phyloP scores from a whole-genome alignment of 2,888 invertebrate genomes.

The Dryobotodes eremita region DNA sequence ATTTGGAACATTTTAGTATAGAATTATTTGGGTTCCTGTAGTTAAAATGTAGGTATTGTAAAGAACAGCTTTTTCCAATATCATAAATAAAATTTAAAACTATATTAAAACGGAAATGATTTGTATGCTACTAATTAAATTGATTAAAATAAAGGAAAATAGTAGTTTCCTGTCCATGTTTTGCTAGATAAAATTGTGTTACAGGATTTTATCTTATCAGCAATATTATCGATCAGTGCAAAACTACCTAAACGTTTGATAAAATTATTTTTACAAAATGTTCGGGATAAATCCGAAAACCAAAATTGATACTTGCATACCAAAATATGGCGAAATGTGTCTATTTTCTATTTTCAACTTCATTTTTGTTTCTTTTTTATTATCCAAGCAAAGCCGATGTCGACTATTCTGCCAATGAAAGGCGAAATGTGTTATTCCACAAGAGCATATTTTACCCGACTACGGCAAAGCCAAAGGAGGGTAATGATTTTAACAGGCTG shows the following conservation, averaged over 20 bases:
- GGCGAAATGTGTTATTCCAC: neutral
- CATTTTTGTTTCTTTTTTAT: no score
- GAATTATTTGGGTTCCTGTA: neutral
- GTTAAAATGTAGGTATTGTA: neutral
- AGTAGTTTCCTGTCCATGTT: neutral
- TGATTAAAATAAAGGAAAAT: neutral
- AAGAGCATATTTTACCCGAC: neutral
- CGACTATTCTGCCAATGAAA: no score
- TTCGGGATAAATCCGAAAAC: neutral
- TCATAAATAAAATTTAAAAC: neutral
- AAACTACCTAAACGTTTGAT: neutral
- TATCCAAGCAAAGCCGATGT: no score
- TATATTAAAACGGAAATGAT: neutral
- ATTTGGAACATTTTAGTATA: no score
- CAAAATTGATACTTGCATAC: neutral
- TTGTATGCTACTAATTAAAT: neutral
- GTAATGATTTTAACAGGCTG: neutral
- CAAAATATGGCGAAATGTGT: neutral
- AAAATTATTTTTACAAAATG: neutral
- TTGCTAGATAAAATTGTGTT: constrained; percentile 18
- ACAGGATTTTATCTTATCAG: constrained; percentile 8
- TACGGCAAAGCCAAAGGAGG: neutral
- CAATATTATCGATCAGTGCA: constrained; percentile 22
- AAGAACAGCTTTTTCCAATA: neutral
- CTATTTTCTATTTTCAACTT: no score